Evolutionary conservation across 2,888 invertebrate species (phyloP), one percentile per base, ranked within the genome.

Genomic region (Aleiodes testaceus): DNA sequence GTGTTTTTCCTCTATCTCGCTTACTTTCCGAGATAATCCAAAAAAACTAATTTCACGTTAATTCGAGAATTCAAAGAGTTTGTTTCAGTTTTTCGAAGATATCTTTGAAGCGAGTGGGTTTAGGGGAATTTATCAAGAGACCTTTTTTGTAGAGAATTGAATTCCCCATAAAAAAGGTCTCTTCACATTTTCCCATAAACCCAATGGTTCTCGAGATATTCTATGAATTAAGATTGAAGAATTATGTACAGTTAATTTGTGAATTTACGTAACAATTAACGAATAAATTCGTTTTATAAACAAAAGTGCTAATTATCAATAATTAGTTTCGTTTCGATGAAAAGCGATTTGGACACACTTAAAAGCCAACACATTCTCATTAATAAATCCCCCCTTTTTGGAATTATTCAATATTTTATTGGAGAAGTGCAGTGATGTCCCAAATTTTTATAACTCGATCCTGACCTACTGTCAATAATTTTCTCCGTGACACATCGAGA

Each of bases 391-490:
- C 36, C n/a, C 47, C 7, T 12, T 69, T 47, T 36, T 11, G 36
- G 16, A 55, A 66, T 66, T 50, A 52, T 53, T 30, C 22, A 49
- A 50, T 50, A 20, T 36, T 68, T 59, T 61, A 72, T 66, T 87
- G 86, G 69, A 89, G 84, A 78, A 94, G 89, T 63, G 93, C 92
- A 69, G 93, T 91, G 74, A 95, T 90, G 87, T 96, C 96, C 96
- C 96, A 96, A 79, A 96, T 91, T 89, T 99, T 98, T 84, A 99
- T 96, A 80, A 98, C 91, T 80, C 97, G 92, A 89, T 99, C 99
- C 86, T 96, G 95, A 22, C 99, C 99, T 50, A 97, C 95, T 2
- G 98, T 97, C 74, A 97, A 91, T 84, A 99, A 91, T 82, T 94
- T 92, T 82, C 95, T 95, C 53, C 95, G 92, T 65, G 95, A 92